phyloP scores from a whole-genome alignment of 2,888 invertebrate species.

The Heteromurus nitidus region DNA sequence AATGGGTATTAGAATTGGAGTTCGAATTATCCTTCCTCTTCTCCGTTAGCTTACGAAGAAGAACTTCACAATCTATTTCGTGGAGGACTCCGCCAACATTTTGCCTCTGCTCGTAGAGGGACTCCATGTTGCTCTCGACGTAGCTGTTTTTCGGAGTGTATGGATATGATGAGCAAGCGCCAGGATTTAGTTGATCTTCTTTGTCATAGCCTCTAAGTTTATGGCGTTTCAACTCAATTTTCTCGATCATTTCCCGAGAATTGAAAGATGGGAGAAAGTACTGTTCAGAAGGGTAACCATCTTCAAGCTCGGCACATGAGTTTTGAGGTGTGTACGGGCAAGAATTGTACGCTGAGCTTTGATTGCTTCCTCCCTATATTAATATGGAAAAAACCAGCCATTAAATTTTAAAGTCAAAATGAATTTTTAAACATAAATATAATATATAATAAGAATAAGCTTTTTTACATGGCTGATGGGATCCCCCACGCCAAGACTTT shows the following conservation, averaged over 20 bases:
- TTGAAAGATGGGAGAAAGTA: slow-evolving; percentile 76
- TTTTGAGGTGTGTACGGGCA: slow-evolving; percentile 76
- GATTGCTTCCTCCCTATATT: slow-evolving; percentile 73
- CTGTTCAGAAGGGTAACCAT: slow-evolving; percentile 71
- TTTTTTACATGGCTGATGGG: slow-evolving; percentile 71
- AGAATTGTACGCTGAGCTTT: slow-evolving; percentile 74
- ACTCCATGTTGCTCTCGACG: slow-evolving; percentile 74
- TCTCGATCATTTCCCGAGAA: slow-evolving; percentile 76
- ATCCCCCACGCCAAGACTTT: slow-evolving; percentile 71
- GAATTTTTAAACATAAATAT: too few relatives aligned
- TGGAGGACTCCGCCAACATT: slow-evolving; percentile 65
- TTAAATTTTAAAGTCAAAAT: too few relatives aligned
- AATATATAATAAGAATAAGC: too few relatives aligned
- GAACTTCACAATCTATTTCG: slow-evolving; percentile 71
- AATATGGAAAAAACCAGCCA: too few relatives aligned
- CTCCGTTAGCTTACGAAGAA: slow-evolving; percentile 70
- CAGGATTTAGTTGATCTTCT: slow-evolving; percentile 73
- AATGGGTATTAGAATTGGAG: slow-evolving; percentile 46
- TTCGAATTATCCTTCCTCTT: slow-evolving; percentile 57
- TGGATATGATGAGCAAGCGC: slow-evolving; percentile 73
- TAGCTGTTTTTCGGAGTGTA: slow-evolving; percentile 76
- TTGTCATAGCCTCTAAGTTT: slow-evolving; percentile 74
- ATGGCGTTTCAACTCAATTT: slow-evolving; percentile 76
- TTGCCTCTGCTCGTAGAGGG: slow-evolving; percentile 68
- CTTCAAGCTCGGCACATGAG: slow-evolving; percentile 75